Base-by-base conservation (phyloP, 1,140 invertebrate species). In the Temnothorax longispinosus region DNA sequence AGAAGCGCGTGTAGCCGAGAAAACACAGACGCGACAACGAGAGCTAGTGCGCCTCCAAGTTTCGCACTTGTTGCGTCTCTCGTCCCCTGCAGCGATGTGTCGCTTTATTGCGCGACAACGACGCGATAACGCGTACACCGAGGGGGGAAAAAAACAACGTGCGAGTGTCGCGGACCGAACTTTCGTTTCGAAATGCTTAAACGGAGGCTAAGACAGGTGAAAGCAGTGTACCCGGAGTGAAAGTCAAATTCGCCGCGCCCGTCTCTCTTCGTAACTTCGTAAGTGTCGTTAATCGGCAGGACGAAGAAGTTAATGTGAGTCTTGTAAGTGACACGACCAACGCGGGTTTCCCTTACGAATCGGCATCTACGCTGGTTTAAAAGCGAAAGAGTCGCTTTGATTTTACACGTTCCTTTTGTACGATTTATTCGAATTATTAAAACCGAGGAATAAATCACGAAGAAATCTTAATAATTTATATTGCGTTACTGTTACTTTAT, bases 181-280 rank as follows among this genome's bases (percentile, higher is more conserved):
- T 84, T 58, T 88, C 52, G 38, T 90, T 91, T 88, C 82, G 86
- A 90, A 86, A 90, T 90, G 44, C 60, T 35, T 38, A 11, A 41
- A 13, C 18, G 27, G 21, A 62, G 11, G 18, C 7, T 50, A 65
- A 64, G 3, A 3, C 11, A 10, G 58, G 89, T 88, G 89, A 90
- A 91, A 91, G 89, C 87, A 80, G 52, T 90, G 87, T 82, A 77
- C 18, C 13, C 13, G 41, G 60, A 85, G 89, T 90, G 89, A 90
- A 90, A 90, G 89, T 91, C 76, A 88, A 88, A 91, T 88, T 82
- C 54, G 62, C 89, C 27, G 35, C 35, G 3, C 32, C 56, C 54
- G 38, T 58, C 44, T 50, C 44, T 72, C 38, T 41, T 6, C 21
- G 8, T n/a, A 64, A 38, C 78, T 62, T 41, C n/a, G n/a, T 15